Base-by-base conservation (phyloP, 2,797 vertebrate genomes). In the Scolopax rusticola region DNA sequence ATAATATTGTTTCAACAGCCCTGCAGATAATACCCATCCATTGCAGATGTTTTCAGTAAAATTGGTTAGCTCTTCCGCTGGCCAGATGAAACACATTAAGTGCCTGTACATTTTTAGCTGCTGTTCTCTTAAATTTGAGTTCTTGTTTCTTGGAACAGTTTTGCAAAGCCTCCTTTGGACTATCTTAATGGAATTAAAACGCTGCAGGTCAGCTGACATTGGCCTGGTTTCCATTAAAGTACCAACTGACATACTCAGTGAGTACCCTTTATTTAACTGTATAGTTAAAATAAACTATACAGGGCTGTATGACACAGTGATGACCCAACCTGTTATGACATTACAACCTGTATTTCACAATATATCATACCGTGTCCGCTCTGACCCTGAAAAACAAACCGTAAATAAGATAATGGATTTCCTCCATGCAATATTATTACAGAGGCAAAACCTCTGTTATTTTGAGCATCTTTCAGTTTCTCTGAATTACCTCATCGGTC, bases 361-460 rank as follows among this genome's bases (percentile, higher is more conserved):
- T 85, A 83, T 65, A 36, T 53, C 90, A 38, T 67, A 57, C 24
- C 0, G 2, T 75, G 68, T 83, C 79, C 0, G 0, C 71, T 83
- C 56, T 94, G 93, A 93, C 92, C 41, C 71, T 64, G 68, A 75
- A 94, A 96, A 96, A 93, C 90, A 96, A 93, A 71, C 95, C 43
- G 12, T 70, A 63, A 86, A 84, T 81, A 69, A 63, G 47, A 70
- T 71, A 93, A 69, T 82, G 64, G 32, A 20, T 83, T 91, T 84
- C 84, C 67, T 92, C 63, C 41, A 19, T 64, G 57, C n/a, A 36
- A 11, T 50, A 65, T 77, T 28, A 81, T 89, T 70, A 65, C 88
- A 63, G 63, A 71, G 68, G 19, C 56, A 84, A 83, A 95, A 71
- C 77, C 73, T 95, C 77, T 84, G 73, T 84, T 84, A 84, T 64